These are phyloP conservation scores for Tolmerus cingulatus DNA, from an alignment of 2,888 invertebrate genomes.

Conservation along the genomic window DNA sequence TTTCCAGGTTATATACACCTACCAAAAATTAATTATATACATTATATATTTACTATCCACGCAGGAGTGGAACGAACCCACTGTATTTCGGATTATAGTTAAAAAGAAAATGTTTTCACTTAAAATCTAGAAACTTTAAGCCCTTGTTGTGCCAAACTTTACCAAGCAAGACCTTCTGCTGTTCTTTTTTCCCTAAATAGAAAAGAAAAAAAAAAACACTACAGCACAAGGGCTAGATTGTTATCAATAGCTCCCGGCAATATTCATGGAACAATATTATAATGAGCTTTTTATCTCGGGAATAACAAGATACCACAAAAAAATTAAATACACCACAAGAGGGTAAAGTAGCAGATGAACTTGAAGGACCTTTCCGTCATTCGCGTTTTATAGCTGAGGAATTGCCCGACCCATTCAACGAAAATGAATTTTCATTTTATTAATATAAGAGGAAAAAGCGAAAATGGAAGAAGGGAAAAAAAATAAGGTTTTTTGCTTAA, in stretches of 20 bases:
- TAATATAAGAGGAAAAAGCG: background rate
- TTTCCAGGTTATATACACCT: background rate
- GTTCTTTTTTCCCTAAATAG: background rate
- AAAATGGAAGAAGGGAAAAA: background rate
- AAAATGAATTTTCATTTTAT: conserved; percentile 35
- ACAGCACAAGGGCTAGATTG: conserved; percentile 32
- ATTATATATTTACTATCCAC: background rate
- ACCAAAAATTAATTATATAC: background rate
- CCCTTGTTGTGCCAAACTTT: background rate
- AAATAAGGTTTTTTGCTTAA: background rate
- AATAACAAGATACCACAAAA: conserved; percentile 31
- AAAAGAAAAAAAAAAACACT: background rate
- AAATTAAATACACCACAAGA: conserved; percentile 27
- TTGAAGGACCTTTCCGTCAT: background rate
- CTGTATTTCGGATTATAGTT: background rate
- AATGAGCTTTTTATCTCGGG: conserved; percentile 36
- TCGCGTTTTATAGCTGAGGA: conserved; percentile 6
- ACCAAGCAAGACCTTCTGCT: background rate
- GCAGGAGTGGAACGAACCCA: background rate
- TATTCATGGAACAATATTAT: conserved; percentile 38
- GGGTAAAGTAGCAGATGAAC: conserved; percentile 28
- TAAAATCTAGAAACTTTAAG: background rate
- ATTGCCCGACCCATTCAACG: background rate
- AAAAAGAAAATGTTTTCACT: background rate
- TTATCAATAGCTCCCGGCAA: conserved; percentile 33